Base-by-base conservation (phyloP, 2,888 invertebrate species). In the Rhogogaster chlorosoma region DNA sequence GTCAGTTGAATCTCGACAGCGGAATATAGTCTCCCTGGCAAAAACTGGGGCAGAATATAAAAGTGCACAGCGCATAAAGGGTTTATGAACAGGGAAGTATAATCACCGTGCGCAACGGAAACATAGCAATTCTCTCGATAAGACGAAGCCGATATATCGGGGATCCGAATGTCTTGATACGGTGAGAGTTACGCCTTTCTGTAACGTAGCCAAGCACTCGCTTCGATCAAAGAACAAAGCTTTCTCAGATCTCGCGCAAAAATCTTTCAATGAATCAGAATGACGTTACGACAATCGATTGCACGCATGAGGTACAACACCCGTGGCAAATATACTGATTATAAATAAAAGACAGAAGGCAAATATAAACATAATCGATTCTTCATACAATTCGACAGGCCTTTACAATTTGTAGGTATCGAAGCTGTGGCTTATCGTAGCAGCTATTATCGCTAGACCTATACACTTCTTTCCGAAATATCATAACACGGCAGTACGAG, bases 351-450 rank as follows among this genome's bases (percentile, higher is more conserved):
- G 61, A 42, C 22, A 82, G 36, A 82, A 64, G 12, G 42, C 38
- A 38, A 38, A 18, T 61, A 26, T 26, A 38, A 64, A 82, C 64
- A 82, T 26, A 15, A 82, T 64, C 64, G 32, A 42, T 42, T 82
- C 4, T 49, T 36, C 7, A 18, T 26, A n/a, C 26, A 29, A 26
- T 82, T 61, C n/a, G 38, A 22, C 61, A 38, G 9, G 22, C 64
- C 6, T 61, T 38, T 22, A 18, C 9, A 61, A 38, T n/a, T 22
- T 64, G 29, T 80, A 36, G 38, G 6, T 18, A 22, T 42, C 5
- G 45, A 42, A 73, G 36, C 7, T 10, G 18, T 26, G 12, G 45
- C 22, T 75, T 22, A 45, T 75, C 22, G 38, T 75, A 22, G 26
- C 42, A 38, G 22, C 78, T 45, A 38, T 26, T 73, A 22, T 42